Conservation (phyloP, 2,113 vertebrate species). For the Takifugu flavidus region DNA sequence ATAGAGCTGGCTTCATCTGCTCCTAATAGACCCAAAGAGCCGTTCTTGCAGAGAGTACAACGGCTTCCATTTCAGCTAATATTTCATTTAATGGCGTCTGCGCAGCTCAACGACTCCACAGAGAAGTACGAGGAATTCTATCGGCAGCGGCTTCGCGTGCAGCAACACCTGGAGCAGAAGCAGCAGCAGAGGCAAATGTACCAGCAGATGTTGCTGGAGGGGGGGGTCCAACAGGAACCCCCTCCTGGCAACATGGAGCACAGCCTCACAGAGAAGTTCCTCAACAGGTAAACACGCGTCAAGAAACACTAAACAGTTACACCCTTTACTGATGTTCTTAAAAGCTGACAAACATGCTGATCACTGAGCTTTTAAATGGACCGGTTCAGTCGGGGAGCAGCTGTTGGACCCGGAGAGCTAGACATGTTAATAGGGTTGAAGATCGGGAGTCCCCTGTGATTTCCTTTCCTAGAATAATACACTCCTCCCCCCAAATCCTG, state of each 20-base stretch:
- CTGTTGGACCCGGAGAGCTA: constrained; percentile 28
- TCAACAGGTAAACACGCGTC: constrained; percentile 81
- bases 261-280: constrained; percentile 96
- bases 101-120: constrained; percentile 88
- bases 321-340: not conserved
- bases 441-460: constrained; percentile 44
- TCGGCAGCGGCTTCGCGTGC: constrained; percentile 90
- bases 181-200: constrained; percentile 94
- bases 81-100: not conserved
- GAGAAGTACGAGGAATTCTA: constrained; percentile 98
- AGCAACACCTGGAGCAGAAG: constrained; percentile 98
- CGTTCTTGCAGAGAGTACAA: too few relatives aligned
- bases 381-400: constrained; percentile 27
- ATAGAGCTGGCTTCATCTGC: constrained; percentile 3
- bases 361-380: not conserved
- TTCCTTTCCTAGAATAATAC: constrained; percentile 1
- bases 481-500: constrained; percentile 9
- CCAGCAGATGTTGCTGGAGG: constrained; percentile 96
- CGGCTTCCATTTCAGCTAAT: constrained; percentile 8
- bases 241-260: constrained; percentile 80
- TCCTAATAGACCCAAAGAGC: constrained; percentile 10
- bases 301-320: not conserved
- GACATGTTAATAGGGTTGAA: constrained; percentile 27
- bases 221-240: constrained; percentile 91
- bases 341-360: not conserved